Evolutionary conservation across 30 jellyfish, hydroid and myxozoan genomes (phyloP).

Genomic region (Pseudorhiza aurosa): DNA sequence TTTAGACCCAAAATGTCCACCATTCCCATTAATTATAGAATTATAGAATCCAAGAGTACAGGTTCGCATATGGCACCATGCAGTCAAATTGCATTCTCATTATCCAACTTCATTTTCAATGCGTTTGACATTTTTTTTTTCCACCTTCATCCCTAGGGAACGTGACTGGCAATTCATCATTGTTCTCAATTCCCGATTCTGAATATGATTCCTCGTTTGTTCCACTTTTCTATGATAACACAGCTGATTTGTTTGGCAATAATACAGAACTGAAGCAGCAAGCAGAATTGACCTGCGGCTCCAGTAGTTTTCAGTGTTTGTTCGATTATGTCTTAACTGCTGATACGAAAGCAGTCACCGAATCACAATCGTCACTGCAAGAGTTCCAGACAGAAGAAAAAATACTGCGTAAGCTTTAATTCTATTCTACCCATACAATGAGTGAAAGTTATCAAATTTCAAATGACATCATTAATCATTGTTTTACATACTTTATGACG

Average conservation of each 20-base stretch:
- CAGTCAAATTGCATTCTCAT: too few relatives aligned
- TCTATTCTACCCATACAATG: background rate
- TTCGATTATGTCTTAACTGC: constrained; percentile 64
- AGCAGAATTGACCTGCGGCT: constrained; percentile 58
- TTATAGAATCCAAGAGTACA: too few relatives aligned
- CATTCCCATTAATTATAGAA: too few relatives aligned
- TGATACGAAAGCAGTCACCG: constrained; percentile 40
- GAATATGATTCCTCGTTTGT: constrained; percentile 46
- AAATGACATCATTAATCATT: too few relatives aligned
- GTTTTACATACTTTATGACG: too few relatives aligned
- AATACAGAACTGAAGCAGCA: constrained; percentile 14
- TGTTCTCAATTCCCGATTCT: constrained; percentile 36
- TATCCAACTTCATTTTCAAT: too few relatives aligned
- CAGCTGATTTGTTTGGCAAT: constrained; percentile 47
- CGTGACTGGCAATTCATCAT: constrained; percentile 53
- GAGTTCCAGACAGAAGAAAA: constrained; percentile 35
- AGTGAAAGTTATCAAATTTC: too few relatives aligned
- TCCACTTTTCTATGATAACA: constrained; percentile 56
- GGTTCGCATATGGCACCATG: too few relatives aligned
- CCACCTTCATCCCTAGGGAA: constrained; percentile 39
- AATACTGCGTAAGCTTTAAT: constrained; percentile 27
- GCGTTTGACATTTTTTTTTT: too few relatives aligned
- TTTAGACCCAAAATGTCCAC: too few relatives aligned
- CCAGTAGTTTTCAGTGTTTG: constrained; percentile 35
- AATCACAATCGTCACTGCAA: constrained; percentile 5